Conservation (phyloP, 2,797 vertebrate species). For the Amblyraja radiata region DNA sequence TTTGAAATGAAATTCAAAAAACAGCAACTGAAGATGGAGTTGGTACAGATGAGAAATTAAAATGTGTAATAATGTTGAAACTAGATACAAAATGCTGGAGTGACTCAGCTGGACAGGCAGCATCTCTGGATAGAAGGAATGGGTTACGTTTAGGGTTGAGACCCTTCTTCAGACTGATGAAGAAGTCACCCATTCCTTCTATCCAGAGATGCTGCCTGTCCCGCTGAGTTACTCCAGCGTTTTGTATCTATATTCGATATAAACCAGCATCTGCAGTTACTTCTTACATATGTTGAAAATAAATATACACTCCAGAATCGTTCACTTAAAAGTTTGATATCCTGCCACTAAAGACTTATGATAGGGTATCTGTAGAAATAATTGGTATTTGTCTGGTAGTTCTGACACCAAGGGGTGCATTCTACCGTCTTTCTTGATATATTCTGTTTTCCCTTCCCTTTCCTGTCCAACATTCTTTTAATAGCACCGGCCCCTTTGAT, state of each 20-base stretch:
- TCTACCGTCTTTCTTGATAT: background rate
- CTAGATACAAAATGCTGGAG: background rate
- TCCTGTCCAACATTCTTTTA: background rate
- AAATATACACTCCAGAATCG: background rate
- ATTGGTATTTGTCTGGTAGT: background rate
- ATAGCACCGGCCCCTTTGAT: background rate
- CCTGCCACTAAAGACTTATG: background rate
- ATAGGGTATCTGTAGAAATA: background rate
- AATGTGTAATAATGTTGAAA: background rate
- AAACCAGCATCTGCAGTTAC: too few relatives aligned
- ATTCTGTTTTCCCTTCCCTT: background rate
- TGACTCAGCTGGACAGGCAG: too few relatives aligned
- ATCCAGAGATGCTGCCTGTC: too few relatives aligned
- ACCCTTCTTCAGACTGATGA: too few relatives aligned
- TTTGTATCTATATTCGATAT: too few relatives aligned
- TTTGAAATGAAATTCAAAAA: background rate
- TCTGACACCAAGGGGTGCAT: background rate
- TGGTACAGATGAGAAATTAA: background rate
- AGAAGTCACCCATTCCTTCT: too few relatives aligned
- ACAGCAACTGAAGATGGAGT: background rate
- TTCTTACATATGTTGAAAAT: background rate
- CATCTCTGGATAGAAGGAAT: too few relatives aligned
- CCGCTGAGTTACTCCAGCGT: too few relatives aligned
- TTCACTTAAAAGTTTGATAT: background rate
- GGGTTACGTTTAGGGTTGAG: too few relatives aligned